A percentile compares a stretch with the other conserved stretches of the same genome.
Evolutionary conservation across 2,888 invertebrate species (phyloP).

Genomic region (Thecophora atra): DNA sequence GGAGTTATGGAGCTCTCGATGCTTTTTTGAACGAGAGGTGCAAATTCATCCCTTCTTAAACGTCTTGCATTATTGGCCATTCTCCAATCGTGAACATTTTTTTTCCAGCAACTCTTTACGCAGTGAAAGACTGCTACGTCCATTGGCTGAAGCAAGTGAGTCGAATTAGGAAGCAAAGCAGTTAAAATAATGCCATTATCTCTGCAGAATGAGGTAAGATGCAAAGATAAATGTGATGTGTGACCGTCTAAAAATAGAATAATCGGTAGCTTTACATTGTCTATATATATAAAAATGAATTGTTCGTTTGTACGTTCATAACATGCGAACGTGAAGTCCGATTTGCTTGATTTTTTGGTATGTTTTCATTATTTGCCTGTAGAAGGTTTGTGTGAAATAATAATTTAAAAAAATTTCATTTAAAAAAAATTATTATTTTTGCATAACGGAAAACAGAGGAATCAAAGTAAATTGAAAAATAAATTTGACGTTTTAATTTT

Average conservation of each 20-base stretch:
- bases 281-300: too few species aligned
- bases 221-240: conserved; percentile 55
- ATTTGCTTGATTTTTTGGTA: too few species aligned
- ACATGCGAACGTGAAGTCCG: too few species aligned
- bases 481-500: too few species aligned
- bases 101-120: background rate
- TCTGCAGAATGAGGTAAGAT: conserved; percentile 54
- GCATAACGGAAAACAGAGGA: too few species aligned
- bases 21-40: background rate
- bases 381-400: too few species aligned
- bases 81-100: background rate
- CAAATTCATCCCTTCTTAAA: background rate
- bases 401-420: too few species aligned
- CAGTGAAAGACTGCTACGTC: conserved; percentile 2
- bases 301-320: too few species aligned
- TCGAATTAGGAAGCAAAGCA: background rate
- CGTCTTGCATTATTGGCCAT: background rate
- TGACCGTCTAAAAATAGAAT: conserved; percentile 62
- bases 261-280: conserved; percentile 55
- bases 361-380: too few species aligned
- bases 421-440: too few species aligned
- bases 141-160: conserved; percentile 5
- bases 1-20: background rate
- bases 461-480: too few species aligned
- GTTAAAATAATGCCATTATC: conserved; percentile 23